Evolutionary conservation across 1,140 invertebrate genomes (phyloP).

Genomic region (Mizuhopecten yessoensis): DNA sequence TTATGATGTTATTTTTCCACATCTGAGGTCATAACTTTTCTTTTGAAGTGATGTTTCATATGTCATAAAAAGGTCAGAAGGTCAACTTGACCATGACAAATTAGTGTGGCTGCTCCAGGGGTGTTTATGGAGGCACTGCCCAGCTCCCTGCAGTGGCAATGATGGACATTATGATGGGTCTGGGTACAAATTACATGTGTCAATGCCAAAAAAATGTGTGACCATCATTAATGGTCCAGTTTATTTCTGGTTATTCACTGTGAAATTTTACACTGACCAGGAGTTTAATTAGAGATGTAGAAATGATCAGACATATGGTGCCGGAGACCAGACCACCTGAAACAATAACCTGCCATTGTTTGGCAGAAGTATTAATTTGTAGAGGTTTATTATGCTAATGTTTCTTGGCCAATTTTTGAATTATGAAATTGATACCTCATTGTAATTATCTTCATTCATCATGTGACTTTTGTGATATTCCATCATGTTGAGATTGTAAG

Average conservation of each 20-base stretch:
- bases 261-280: constrained; percentile 2
- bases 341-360: constrained; percentile 28
- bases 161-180: constrained; percentile 37
- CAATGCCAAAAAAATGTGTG: constrained; percentile 38
- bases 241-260: constrained; percentile 14
- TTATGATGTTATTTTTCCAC: constrained; percentile 39
- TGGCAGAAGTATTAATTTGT: constrained; percentile 29
- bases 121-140: constrained; percentile 17
- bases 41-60: constrained; percentile 13
- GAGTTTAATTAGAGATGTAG: neutral
- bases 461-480: constrained; percentile 17
- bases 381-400: neutral
- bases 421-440: neutral
- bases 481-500: neutral
- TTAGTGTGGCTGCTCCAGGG: neutral
- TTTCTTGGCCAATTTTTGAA: neutral
- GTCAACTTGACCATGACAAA: constrained; percentile 38
- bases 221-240: neutral
- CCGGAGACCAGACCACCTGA: neutral
- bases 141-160: neutral
- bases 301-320: neutral
- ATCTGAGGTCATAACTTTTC: constrained; percentile 38
- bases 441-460: neutral
- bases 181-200: constrained; percentile 11
- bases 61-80: constrained; percentile 22